Conservation (phyloP, 2,797 vertebrate species). For the Xiphophorus birchmanni region DNA sequence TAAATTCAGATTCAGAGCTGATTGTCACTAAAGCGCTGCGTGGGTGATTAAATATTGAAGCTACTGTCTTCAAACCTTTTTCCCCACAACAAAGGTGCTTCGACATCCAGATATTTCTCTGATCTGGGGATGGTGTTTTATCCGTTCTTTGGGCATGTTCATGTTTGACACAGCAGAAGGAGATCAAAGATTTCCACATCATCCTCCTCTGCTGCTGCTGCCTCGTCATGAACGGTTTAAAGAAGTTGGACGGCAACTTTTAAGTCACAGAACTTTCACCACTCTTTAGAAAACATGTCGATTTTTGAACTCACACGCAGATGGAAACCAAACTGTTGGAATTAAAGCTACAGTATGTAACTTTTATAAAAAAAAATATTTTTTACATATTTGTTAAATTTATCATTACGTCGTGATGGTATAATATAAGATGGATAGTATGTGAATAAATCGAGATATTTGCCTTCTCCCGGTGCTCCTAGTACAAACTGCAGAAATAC, state of each 20-base stretch:
- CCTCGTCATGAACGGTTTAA: not conserved
- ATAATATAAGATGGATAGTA: no score
- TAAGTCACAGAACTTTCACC: not conserved
- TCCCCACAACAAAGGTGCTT: constrained; percentile 1
- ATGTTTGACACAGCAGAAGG: not conserved
- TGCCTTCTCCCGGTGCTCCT: no score
- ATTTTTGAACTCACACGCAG: not conserved
- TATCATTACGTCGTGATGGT: no score
- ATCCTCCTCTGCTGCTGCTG: not conserved
- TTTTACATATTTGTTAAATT: no score
- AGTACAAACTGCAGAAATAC: no score
- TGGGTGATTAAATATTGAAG: constrained; percentile 41
- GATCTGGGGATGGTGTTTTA: constrained; percentile 17
- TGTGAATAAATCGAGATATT: no score
- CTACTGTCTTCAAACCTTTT: constrained; percentile 15
- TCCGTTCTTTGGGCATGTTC: constrained; percentile 8
- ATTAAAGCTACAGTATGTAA: not conserved
- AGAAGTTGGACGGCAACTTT: not conserved
- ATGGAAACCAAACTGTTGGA: not conserved
- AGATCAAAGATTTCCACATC: constrained; percentile 21
- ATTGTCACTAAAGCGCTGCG: constrained; percentile 6
- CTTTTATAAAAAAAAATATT: no score
- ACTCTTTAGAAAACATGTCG: not conserved
- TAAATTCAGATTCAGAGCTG: constrained; percentile 5
- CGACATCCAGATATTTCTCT: constrained; percentile 29